Evolutionary conservation across 2,888 invertebrate genomes (phyloP), one percentile per base, ranked within the genome.

Genomic region (Lasioglossum pauxillum): DNA sequence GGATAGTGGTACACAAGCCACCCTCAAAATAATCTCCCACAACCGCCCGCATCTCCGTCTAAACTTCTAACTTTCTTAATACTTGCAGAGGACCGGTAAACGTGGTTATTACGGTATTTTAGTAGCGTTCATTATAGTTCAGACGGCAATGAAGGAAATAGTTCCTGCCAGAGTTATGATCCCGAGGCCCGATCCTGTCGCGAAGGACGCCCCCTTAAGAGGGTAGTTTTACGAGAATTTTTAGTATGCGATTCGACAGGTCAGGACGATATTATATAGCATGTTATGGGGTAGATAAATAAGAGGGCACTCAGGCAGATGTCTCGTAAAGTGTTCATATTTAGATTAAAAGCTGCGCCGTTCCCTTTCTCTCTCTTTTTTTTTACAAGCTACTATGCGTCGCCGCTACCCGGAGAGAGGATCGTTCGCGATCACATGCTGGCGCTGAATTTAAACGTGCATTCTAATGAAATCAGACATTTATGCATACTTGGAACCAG

Each of bases 301-400:
- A 83, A 85, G 67, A 72, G 38, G 74, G 78, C 71, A 71, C 75
- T 71, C 74, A 72, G 27, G 72, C 72, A 49, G 60, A 75, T 76
- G 80, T 82, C 80, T 77, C 83, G 83, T 77, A 84, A 83, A 84
- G 31, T 64, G 77, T 83, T 82, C 73, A 82, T 57, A 77, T 83
- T 83, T 84, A 78, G 84, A 75, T 72, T 38, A 78, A 78, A 72
- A 67, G 10, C 19, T 23, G 84, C 60, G 69, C 49, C 35, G 44
- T 64, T 64, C 19, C 31, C 64, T 7, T 23, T 3, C 31, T 23
- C 31, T 23, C 10, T n/a, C n/a, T 16, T 35, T 2, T 31, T 77
- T 84, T 46, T 77, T 74, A 31, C 14, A 64, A 41, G 46, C 49
- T 23, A 16, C 49, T 73, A 16, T 16, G 64, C 46, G 16, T 35